Conservation (phyloP, 1,140 invertebrate species). For the Drosophila micromelanica region DNA sequence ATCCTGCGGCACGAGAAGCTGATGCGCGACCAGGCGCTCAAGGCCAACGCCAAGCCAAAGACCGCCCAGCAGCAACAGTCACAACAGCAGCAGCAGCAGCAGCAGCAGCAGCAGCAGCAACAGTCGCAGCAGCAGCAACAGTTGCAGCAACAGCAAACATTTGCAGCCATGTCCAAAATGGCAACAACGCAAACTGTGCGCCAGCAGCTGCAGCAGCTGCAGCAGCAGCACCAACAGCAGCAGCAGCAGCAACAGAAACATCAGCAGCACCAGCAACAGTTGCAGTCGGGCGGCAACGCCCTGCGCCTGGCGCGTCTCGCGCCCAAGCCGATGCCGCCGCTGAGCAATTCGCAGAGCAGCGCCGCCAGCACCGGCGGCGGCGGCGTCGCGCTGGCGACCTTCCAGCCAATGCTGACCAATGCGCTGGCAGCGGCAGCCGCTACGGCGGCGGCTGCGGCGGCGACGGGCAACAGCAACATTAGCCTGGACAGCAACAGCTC, state of each 20-base stretch:
- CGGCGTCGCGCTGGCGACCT: constrained; percentile 19
- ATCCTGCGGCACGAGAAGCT: constrained; percentile 87
- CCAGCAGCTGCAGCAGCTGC: constrained; percentile 46
- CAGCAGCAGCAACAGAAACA: constrained; percentile 35
- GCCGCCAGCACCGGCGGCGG: constrained; percentile 4
- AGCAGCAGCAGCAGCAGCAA: constrained; percentile 41
- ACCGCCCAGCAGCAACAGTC: constrained; percentile 17
- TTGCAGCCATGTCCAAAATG: constrained; percentile 40
- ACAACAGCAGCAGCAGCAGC: constrained; percentile 37
- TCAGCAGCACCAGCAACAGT: constrained; percentile 48
- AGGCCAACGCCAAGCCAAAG: constrained; percentile 72
- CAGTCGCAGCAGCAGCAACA: constrained; percentile 44
- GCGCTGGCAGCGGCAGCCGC: too few species aligned
- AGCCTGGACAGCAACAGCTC: constrained; percentile 57
- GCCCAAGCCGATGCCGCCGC: constrained; percentile 58
- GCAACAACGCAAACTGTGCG: constrained; percentile 46
- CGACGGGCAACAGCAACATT: constrained; percentile 22
- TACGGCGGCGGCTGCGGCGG: constrained; percentile 20
- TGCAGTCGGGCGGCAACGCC: constrained; percentile 42
- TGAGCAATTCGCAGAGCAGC: constrained; percentile 53
- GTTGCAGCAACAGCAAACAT: constrained; percentile 10
- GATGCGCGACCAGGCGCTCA: constrained; percentile 86
- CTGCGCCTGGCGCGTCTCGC: constrained; percentile 52
- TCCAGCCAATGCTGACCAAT: too few species aligned
- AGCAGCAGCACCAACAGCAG: constrained; percentile 38